These are phyloP conservation scores for Papilio elwesi DNA, from an alignment of 2,888 invertebrate species.

Conservation along the genomic window DNA sequence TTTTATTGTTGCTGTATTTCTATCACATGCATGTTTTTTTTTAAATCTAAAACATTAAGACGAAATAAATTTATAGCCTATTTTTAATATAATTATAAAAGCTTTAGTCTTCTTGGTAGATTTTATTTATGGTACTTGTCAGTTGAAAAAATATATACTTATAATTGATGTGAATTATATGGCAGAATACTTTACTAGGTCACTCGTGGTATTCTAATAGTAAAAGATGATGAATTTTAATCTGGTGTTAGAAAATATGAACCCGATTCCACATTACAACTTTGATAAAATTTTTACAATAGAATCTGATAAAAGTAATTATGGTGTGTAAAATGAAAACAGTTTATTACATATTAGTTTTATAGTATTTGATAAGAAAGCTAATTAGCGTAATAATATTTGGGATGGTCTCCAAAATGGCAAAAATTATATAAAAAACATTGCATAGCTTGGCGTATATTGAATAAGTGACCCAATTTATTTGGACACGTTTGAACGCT, in stretches of 20 bases:
- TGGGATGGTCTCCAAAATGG: neutral
- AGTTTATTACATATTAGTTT: neutral
- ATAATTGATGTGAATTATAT: too few species aligned
- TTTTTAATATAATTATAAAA: neutral
- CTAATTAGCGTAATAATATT: neutral
- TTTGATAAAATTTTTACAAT: too few species aligned
- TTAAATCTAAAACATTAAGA: neutral
- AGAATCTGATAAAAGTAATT: too few species aligned
- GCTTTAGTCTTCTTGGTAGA: too few species aligned
- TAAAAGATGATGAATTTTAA: too few species aligned
- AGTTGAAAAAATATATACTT: too few species aligned
- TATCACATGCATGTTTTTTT: neutral
- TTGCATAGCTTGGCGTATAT: neutral
- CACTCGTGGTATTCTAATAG: too few species aligned
- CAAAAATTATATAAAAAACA: slow-evolving; percentile 1
- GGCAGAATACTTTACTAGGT: too few species aligned
- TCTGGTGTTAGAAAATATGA: too few species aligned
- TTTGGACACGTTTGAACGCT: slow-evolving; percentile 6
- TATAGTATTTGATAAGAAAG: neutral
- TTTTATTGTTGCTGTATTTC: neutral
- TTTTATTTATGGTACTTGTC: too few species aligned
- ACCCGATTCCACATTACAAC: too few species aligned
- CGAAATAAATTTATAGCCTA: neutral
- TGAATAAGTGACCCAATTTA: slow-evolving; percentile 15
- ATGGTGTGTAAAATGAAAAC: too few species aligned